Evolutionary conservation across 2,113 vertebrate species (phyloP).

Genomic region (Pelvicachromis taeniatus): DNA sequence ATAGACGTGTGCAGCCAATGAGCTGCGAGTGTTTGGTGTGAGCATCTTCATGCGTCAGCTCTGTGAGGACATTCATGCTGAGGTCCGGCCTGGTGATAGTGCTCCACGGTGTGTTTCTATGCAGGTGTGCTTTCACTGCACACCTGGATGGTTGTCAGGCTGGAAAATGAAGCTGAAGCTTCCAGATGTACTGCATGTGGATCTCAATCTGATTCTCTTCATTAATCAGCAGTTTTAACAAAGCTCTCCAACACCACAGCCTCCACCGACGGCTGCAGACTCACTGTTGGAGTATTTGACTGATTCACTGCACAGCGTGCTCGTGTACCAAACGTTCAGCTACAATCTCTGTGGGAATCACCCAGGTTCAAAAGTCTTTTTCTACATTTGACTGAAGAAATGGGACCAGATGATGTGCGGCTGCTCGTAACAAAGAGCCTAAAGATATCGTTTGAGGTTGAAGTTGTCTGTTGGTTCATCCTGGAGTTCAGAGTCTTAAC

Average conservation of each 20-base stretch:
- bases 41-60: neutral
- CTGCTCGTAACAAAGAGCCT: too few relatives aligned
- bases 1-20: neutral
- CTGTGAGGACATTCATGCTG: neutral
- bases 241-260: neutral
- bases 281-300: too few relatives aligned
- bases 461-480: too few relatives aligned
- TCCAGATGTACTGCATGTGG: neutral
- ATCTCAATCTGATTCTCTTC: neutral
- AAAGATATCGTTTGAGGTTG: too few relatives aligned
- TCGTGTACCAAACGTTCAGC: too few relatives aligned
- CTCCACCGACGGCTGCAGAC: too few relatives aligned
- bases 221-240: neutral
- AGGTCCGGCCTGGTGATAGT: neutral
- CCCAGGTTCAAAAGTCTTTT: too few relatives aligned
- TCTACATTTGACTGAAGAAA: too few relatives aligned
- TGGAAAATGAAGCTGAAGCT: neutral
- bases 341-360: too few relatives aligned
- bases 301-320: too few relatives aligned
- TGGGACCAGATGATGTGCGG: too few relatives aligned
- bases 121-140: rapidly evolving
- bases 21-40: neutral
- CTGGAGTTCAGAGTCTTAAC: too few relatives aligned
- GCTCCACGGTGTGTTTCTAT: neutral
- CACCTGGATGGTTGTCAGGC: neutral